A percentile compares a stretch with the other conserved stretches of the same genome.
These are phyloP conservation scores for Pemphigus obesinymphae DNA, from an alignment of 1,140 invertebrate genomes.

Conservation along the genomic window DNA sequence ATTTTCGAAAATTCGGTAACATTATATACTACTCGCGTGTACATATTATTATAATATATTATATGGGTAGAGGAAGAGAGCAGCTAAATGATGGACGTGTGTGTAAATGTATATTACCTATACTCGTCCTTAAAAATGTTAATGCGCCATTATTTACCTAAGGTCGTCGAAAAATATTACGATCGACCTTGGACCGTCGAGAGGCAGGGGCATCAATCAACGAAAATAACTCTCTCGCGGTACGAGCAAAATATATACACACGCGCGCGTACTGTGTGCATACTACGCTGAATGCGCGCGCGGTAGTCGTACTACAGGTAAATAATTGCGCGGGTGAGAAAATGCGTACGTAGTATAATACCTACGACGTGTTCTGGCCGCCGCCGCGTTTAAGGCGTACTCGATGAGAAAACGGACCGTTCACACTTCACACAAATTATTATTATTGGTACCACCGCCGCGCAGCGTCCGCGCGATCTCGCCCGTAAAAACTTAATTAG, in stretches of 20 bases:
- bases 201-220: constrained; percentile 30
- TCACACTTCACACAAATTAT: constrained; percentile 34
- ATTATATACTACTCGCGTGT: not conserved
- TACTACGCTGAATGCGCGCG: too few species aligned
- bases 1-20: not conserved
- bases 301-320: not conserved
- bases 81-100: not conserved
- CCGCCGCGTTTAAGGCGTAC: not conserved
- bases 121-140: constrained; percentile 15
- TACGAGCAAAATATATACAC: not conserved
- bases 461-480: not conserved
- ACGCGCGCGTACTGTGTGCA: not conserved
- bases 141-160: constrained; percentile 38
- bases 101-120: too few species aligned
- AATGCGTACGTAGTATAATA: not conserved
- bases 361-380: not conserved
- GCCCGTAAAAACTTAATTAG: constrained; percentile 40
- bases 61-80: not conserved
- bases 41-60: not conserved
- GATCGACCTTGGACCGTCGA: constrained; percentile 31
- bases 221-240: not conserved
- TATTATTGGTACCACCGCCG: not conserved
- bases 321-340: not conserved
- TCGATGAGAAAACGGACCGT: constrained; percentile 27
- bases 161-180: constrained; percentile 36